Conservation (phyloP, 2,113 vertebrate genomes). For the Sapajus apella region DNA sequence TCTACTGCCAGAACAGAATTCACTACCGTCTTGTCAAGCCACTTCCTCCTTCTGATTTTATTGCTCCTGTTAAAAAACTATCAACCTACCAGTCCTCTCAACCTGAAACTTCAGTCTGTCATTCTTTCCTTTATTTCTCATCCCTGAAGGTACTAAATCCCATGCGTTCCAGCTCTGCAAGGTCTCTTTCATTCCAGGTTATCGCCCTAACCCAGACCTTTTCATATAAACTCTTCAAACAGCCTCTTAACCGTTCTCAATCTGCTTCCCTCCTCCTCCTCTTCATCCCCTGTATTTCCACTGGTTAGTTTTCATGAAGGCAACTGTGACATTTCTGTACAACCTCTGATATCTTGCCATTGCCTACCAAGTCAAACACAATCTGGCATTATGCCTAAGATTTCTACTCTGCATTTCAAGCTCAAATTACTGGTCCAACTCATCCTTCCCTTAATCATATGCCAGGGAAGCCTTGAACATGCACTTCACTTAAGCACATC, state of each 20-base stretch:
- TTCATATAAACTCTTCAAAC: not conserved
- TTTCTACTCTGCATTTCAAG: not conserved
- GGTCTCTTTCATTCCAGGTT: not conserved
- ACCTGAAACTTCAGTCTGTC: not conserved
- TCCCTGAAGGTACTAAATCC: not conserved
- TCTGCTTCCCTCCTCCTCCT: not conserved
- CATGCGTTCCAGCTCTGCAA: not conserved
- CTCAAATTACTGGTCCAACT: not conserved
- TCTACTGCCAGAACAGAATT: not conserved
- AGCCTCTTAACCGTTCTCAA: not conserved
- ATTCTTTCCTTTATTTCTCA: not conserved
- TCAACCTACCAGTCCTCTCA: not conserved
- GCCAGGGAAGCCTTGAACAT: not conserved
- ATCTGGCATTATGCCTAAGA: not conserved
- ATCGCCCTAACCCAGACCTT: not conserved
- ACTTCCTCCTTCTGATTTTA: not conserved
- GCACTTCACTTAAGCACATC: not conserved
- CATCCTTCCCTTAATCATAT: not conserved
- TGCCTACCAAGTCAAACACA: not conserved
- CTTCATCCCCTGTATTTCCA: not conserved
- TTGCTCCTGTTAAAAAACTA: not conserved
- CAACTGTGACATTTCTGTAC: not conserved
- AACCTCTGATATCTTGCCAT: not conserved
- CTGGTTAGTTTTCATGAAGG: not conserved
- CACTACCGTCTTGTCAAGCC: not conserved